Percentiles rank a stretch among this genome's conserved stretches.
Conservation (phyloP, 2,888 invertebrate genomes). For the Xylota sylvarum region DNA sequence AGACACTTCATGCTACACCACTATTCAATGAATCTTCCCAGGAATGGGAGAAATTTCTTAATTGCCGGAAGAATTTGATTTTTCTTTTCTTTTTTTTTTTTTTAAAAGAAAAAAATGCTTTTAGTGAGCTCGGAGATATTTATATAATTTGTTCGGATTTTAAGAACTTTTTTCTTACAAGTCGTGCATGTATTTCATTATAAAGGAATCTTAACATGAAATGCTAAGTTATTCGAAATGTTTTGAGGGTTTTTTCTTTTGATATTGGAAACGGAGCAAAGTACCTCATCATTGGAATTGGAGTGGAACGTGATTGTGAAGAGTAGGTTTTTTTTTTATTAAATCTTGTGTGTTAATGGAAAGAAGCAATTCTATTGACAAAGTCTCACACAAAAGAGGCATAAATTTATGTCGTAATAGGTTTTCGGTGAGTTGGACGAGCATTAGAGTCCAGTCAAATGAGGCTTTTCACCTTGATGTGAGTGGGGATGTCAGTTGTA, state of each 20-base stretch:
- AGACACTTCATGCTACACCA: conserved; percentile 2
- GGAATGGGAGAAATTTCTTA: conserved; percentile 58
- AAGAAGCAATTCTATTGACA: no score
- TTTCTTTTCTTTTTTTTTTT: conserved; percentile 9
- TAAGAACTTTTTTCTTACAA: conserved; percentile 16
- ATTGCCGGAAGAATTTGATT: conserved; percentile 46
- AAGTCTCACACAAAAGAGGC: no score
- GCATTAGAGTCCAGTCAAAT: no score
- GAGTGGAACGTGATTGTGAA: not conserved
- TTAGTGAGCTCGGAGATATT: conserved; percentile 33
- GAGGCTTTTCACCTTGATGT: no score
- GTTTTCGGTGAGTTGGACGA: no score
- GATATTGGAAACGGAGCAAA: not conserved
- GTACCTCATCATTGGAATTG: not conserved
- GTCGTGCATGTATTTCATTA: conserved; percentile 38
- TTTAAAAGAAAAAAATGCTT: conserved; percentile 43
- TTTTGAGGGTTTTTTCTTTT: not conserved
- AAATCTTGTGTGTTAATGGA: not conserved
- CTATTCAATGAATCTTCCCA: conserved; percentile 49
- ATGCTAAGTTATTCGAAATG: not conserved
- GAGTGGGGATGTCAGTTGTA: no score
- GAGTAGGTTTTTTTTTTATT: not conserved
- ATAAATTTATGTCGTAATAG: no score
- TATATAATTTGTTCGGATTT: conserved; percentile 22
- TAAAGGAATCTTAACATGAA: conserved; percentile 15